Percentiles rank a stretch among this genome's conserved stretches.
These are phyloP conservation scores for Brachyistius frenatus DNA, from an alignment of 2,113 vertebrate species.

Conservation along the genomic window DNA sequence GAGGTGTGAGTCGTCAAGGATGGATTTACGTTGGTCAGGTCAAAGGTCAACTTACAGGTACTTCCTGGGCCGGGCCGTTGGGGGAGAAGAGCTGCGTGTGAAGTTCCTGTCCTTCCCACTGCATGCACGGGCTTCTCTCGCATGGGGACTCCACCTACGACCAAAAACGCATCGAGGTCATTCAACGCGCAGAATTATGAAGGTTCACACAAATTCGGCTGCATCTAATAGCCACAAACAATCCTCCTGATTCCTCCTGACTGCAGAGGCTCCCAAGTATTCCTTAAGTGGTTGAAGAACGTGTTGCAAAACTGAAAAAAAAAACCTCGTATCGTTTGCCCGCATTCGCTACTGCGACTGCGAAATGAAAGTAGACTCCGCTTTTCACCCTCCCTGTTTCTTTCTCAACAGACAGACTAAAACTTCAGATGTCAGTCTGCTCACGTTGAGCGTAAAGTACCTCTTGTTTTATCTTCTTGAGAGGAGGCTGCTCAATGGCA, in stretches of 20 bases:
- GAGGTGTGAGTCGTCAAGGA: no score
- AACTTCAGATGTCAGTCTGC: no score
- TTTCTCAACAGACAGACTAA: no score
- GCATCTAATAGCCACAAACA: not conserved
- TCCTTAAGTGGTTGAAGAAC: not conserved
- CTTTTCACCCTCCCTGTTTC: not conserved
- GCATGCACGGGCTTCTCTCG: constrained; percentile 89
- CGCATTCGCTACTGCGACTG: constrained; percentile 1
- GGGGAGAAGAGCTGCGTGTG: constrained; percentile 92
- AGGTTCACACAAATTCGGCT: not conserved
- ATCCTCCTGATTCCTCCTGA: not conserved
- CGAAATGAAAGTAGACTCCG: not conserved
- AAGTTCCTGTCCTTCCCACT: constrained; percentile 93
- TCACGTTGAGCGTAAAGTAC: constrained; percentile 76
- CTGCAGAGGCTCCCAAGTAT: not conserved
- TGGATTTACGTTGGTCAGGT: not conserved
- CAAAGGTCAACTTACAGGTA: constrained; percentile 86
- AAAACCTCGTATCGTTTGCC: not conserved
- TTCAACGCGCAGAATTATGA: not conserved
- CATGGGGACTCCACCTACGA: constrained; percentile 92
- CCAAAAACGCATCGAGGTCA: constrained; percentile 39
- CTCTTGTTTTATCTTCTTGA: constrained; percentile 99
- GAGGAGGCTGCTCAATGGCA: constrained; percentile 89
- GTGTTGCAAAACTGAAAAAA: constrained; percentile 3
- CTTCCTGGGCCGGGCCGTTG: constrained; percentile 85